phyloP scores from a whole-genome alignment of 2,888 invertebrate genomes.

The Pimpla rufipes region DNA sequence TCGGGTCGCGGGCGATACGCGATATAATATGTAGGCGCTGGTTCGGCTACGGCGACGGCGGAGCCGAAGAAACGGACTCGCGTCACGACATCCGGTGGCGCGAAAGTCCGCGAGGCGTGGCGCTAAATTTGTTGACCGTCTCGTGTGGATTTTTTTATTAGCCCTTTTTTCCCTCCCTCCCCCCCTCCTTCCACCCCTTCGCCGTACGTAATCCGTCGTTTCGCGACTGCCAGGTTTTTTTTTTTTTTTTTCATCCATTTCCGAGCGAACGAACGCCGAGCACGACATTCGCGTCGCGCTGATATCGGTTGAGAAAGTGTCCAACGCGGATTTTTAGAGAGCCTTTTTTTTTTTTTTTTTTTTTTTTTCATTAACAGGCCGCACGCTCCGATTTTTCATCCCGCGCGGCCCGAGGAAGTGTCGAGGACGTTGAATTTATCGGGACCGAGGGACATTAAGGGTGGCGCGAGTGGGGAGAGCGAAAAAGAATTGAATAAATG shows the following conservation, averaged over 20 bases:
- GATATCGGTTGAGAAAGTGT: conserved; percentile 32
- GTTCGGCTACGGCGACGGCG: not conserved
- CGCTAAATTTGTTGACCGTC: conserved; percentile 43
- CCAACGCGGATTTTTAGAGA: conserved; percentile 42
- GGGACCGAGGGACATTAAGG: conserved; percentile 69
- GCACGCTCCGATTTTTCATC: conserved; percentile 53
- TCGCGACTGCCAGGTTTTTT: conserved; percentile 31
- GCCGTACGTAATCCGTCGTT: conserved; percentile 22
- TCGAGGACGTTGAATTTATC: conserved; percentile 67
- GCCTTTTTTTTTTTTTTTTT: conserved; percentile 56
- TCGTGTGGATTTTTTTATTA: conserved; percentile 28
- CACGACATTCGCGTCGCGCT: conserved; percentile 43
- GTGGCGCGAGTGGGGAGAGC: conserved; percentile 39
- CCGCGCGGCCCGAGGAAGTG: conserved; percentile 55
- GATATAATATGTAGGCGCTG: conserved; percentile 17
- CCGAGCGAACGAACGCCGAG: conserved; percentile 55
- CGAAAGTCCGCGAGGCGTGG: conserved; percentile 42
- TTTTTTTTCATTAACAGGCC: conserved; percentile 63
- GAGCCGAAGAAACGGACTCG: conserved; percentile 25
- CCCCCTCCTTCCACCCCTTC: conserved; percentile 7
- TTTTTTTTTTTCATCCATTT: conserved; percentile 52
- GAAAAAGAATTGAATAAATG: conserved; percentile 49
- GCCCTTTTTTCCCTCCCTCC: not conserved
- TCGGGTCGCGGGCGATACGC: not conserved
- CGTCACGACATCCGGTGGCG: conserved; percentile 56